phyloP scores from a whole-genome alignment of 2,797 vertebrate species.

The Peromyscus nudipes region DNA sequence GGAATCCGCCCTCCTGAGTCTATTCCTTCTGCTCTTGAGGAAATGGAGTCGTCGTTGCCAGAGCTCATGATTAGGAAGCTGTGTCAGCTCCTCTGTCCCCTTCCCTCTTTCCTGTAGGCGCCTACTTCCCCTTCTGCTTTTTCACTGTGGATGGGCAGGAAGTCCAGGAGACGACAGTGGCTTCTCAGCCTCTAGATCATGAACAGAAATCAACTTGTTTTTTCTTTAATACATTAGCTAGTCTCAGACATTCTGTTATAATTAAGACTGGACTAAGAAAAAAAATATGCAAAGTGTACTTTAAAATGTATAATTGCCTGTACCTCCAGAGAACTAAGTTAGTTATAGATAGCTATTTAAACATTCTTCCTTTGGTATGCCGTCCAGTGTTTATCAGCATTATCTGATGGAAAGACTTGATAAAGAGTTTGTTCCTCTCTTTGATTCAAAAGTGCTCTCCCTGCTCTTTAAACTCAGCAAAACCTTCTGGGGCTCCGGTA shows the following conservation, averaged over 20 bases:
- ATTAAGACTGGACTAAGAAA: background rate
- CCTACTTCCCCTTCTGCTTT: background rate
- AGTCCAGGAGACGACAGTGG: background rate
- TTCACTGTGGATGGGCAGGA: background rate
- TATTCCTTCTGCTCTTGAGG: background rate
- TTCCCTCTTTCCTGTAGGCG: background rate
- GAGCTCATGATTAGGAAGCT: background rate
- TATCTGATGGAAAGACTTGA: background rate
- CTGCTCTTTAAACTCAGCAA: background rate
- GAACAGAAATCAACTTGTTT: background rate
- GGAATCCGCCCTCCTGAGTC: background rate
- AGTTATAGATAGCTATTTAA: background rate
- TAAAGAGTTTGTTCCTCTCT: background rate
- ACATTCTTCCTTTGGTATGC: background rate
- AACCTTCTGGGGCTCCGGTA: background rate
- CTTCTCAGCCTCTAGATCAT: background rate
- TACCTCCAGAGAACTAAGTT: background rate
- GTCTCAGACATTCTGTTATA: background rate
- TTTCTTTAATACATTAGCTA: background rate
- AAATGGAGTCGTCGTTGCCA: background rate
- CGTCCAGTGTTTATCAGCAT: background rate
- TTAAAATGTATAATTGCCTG: background rate
- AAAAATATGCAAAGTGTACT: background rate
- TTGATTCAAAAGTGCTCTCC: background rate
- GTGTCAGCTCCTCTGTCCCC: too few relatives aligned